Conservation (phyloP, 1,140 invertebrate genomes). For the Halesus radiatus region DNA sequence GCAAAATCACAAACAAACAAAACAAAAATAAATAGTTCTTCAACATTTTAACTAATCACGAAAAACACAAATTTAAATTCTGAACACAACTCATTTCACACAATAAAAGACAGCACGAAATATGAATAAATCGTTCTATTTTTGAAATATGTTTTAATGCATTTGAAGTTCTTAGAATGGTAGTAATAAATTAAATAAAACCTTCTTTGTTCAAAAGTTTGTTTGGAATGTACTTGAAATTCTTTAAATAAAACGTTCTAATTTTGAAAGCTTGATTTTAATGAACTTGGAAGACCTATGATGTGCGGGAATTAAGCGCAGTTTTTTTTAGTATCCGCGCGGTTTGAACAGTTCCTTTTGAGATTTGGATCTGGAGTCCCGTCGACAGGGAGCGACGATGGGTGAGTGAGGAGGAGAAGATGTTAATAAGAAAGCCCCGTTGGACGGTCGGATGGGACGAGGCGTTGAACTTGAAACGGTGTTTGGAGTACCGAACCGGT, state of each 20-base stretch:
- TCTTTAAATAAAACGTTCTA: too few species aligned
- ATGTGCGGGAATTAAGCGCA: too few species aligned
- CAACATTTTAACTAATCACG: conserved; percentile 45
- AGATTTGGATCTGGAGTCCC: conserved; percentile 7
- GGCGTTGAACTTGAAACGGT: conserved; percentile 56
- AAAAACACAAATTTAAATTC: background rate
- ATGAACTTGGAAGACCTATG: too few species aligned
- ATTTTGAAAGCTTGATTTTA: too few species aligned
- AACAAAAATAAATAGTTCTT: conserved; percentile 51
- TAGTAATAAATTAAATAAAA: background rate
- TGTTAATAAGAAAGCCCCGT: conserved; percentile 27
- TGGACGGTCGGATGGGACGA: conserved; percentile 8
- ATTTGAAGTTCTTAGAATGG: background rate
- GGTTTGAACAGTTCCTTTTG: background rate
- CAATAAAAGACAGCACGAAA: background rate
- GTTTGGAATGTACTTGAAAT: background rate
- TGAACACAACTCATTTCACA: conserved; percentile 34
- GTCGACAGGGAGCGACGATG: background rate
- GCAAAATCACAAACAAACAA: conserved; percentile 61
- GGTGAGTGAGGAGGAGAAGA: background rate
- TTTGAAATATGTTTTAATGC: background rate
- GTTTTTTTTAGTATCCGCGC: background rate
- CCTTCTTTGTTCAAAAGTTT: too few species aligned
- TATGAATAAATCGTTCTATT: too few species aligned
- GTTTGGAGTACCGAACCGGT: conserved; percentile 30